phyloP scores from a whole-genome alignment of 2,113 vertebrate species.

The Coracopsis vasa region DNA sequence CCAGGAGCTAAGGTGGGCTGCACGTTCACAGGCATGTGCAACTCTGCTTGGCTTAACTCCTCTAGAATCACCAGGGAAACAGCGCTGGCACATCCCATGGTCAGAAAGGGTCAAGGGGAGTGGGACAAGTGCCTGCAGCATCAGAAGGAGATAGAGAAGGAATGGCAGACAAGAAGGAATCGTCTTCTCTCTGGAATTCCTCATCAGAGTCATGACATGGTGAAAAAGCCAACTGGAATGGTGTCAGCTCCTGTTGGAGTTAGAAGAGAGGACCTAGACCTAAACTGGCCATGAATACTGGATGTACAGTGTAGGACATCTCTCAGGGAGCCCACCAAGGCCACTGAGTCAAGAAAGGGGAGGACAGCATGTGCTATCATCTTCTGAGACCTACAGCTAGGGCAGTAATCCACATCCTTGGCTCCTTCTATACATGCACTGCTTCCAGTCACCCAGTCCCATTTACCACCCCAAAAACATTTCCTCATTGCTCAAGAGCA shows the following conservation, averaged over 20 bases:
- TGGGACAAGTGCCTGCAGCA: not conserved
- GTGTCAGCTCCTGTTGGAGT: not conserved
- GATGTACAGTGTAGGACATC: not conserved
- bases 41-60: not conserved
- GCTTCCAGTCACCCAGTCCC: not conserved
- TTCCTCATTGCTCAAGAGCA: not conserved
- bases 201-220: not conserved
- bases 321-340: not conserved
- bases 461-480: not conserved
- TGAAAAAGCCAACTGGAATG: not conserved
- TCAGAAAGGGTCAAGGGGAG: not conserved
- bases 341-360: not conserved
- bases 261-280: not conserved
- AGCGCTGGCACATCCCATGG: not conserved
- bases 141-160: not conserved
- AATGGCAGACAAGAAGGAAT: not conserved
- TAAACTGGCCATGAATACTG: not conserved
- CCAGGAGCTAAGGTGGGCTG: not conserved
- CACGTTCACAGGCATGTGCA: accelerated
- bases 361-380: not conserved
- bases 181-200: not conserved
- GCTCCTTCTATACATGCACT: not conserved
- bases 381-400: not conserved
- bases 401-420: not conserved
- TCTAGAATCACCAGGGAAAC: not conserved